A percentile compares a stretch with the other conserved stretches of the same genome.
Conservation (phyloP, 2,113 vertebrate species). For the Myxocyprinus asiaticus region DNA sequence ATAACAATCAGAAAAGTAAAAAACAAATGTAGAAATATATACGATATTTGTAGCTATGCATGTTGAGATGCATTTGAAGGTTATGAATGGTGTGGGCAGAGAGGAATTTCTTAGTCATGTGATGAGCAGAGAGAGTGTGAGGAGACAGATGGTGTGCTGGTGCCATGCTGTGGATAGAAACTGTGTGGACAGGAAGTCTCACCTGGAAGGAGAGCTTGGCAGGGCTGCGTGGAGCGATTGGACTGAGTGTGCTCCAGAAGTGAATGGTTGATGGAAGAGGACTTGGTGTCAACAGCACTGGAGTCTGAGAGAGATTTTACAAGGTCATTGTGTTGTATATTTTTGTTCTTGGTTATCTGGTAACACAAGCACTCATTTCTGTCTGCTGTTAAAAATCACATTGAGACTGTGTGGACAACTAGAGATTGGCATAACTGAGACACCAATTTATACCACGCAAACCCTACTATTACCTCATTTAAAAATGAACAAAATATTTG, state of each 20-base stretch:
- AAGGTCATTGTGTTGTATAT: constrained; percentile 12
- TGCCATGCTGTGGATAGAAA: constrained; percentile 41
- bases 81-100: constrained; percentile 10
- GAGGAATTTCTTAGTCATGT: constrained; percentile 14
- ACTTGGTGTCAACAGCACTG: constrained; percentile 86
- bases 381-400: neutral
- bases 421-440: neutral
- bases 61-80: neutral
- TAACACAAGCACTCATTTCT: constrained; percentile 18
- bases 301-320: constrained; percentile 74
- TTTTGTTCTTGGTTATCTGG: constrained; percentile 27
- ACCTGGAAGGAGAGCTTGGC: constrained; percentile 94
- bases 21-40: too few relatives aligned
- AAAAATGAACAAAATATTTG: neutral
- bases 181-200: constrained; percentile 55
- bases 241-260: constrained; percentile 94
- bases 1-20: too few relatives aligned
- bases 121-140: constrained; percentile 28
- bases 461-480: neutral
- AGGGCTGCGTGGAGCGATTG: constrained; percentile 87
- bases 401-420: too few relatives aligned
- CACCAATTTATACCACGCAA: neutral
- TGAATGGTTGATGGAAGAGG: constrained; percentile 89
- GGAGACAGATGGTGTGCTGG: constrained; percentile 53
- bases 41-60: neutral